Evolutionary conservation across 2,888 invertebrate species (phyloP).

Genomic region (Euproctis similis): DNA sequence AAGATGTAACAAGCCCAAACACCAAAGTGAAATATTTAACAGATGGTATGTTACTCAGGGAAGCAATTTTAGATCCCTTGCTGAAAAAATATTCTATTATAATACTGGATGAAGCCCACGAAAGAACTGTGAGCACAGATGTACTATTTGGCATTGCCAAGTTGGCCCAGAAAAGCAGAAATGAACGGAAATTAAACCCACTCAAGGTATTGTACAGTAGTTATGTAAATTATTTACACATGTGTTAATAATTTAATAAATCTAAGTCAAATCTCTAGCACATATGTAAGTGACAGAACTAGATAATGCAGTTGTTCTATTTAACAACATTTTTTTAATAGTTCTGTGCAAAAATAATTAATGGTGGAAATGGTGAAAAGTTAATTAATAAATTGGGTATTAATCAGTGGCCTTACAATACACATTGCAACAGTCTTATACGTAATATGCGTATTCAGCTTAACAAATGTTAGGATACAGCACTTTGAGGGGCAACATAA

Average conservation of each 20-base stretch:
- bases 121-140: constrained; percentile 95
- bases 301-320: too few species aligned
- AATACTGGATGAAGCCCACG: constrained; percentile 96
- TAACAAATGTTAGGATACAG: too few species aligned
- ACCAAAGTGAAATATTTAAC: constrained; percentile 95
- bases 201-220: constrained; percentile 75
- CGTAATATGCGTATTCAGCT: too few species aligned
- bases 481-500: too few species aligned
- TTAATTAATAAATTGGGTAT: too few species aligned
- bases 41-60: constrained; percentile 94
- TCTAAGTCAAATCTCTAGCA: too few species aligned
- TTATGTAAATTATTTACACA: neutral
- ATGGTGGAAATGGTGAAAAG: too few species aligned
- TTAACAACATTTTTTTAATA: too few species aligned
- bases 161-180: constrained; percentile 85
- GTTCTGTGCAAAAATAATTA: too few species aligned
- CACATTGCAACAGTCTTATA: too few species aligned
- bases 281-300: too few species aligned
- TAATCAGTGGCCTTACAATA: too few species aligned
- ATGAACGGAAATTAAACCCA: constrained; percentile 71
- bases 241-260: neutral
- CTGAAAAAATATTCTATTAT: constrained; percentile 86
- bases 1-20: constrained; percentile 85
- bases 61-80: constrained; percentile 87
- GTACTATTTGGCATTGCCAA: constrained; percentile 95